A percentile compares a stretch with the other conserved stretches of the same genome.
Conservation (phyloP, 2,888 invertebrate species). For the Leucoptera coffeella region DNA sequence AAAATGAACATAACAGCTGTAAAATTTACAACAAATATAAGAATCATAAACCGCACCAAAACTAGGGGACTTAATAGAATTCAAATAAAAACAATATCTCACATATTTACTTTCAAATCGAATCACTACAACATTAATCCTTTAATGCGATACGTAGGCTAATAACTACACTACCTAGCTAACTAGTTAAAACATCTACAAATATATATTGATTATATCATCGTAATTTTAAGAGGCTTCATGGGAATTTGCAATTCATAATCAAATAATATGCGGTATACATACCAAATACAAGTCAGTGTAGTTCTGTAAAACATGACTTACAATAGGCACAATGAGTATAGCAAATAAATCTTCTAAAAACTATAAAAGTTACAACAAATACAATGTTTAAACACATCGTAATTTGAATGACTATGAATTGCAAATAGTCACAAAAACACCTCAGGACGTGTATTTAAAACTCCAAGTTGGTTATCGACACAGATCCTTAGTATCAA, state of each 20-base stretch:
- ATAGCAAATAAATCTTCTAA: no score
- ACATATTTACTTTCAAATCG: not conserved
- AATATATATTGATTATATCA: slow-evolving; percentile 7
- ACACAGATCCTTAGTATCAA: no score
- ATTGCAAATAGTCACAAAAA: no score
- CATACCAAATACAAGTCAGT: not conserved
- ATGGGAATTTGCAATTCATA: not conserved
- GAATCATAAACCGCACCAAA: not conserved
- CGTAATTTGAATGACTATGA: no score
- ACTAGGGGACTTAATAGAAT: not conserved
- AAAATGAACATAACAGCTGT: not conserved
- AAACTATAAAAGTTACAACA: no score
- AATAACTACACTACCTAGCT: slow-evolving; percentile 9
- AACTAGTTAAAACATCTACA: slow-evolving; percentile 12
- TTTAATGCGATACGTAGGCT: not conserved
- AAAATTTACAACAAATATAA: slow-evolving; percentile 1
- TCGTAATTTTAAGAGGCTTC: not conserved
- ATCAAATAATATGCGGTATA: not conserved
- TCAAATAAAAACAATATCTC: not conserved
- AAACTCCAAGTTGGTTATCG: no score
- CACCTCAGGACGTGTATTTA: no score
- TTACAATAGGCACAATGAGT: not conserved
- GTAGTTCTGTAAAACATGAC: not conserved
- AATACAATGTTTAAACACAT: no score
- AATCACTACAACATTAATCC: not conserved